Base-by-base conservation (phyloP, 2,113 vertebrate species). In the Gadus macrocephalus region DNA sequence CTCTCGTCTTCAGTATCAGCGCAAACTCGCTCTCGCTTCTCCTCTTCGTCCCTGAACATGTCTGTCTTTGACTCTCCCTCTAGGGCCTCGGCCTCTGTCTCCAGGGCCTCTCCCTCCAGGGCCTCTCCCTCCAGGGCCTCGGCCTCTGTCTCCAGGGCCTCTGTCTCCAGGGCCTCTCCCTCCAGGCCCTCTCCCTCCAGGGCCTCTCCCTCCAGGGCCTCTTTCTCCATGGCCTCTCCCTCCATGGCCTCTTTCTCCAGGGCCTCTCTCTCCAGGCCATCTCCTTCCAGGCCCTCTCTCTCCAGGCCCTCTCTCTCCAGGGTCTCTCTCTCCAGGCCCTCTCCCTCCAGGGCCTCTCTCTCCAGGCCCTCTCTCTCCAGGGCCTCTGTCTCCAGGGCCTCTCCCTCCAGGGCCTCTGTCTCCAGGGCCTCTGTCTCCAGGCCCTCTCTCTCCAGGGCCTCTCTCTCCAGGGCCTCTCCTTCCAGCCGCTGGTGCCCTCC, bases 1-100 rank as follows among this genome's bases (percentile, higher is more conserved):
- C 93, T 93, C 85, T 95, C 92, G 72, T 92, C 94, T 81, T 94
- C 94, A 0, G 92, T 92, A 81, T 94, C 94, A 89, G 94, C 91
- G 77, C 94, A 92, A 88, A 93, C 80, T 86, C 91, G 92, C 61
- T 94, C 93, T 83, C 94, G 93, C 82, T 93, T 92, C 71, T 91
- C 93, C 69, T 94, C 91, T 35, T 89, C 92, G 79, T 93, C 94
- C 0, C 92, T 93, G 42, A 49, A 9, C 9, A 2, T 49, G 42
- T 49, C 9, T 49, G 42, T 49, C 42, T 49, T 49, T 49, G 42
- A 8, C 38, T 49, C 42, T 69, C 59, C 67, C 89, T 91, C 89
- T 91, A 2, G 59, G 16, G 17, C 59, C n/a, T 15, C 31, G 31
- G 31, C 4, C 31, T 31, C 31, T 31, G 2, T 58, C 81, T 93